These are phyloP conservation scores for Bombus turneri DNA, from an alignment of 1,140 invertebrate species.

Conservation along the genomic window DNA sequence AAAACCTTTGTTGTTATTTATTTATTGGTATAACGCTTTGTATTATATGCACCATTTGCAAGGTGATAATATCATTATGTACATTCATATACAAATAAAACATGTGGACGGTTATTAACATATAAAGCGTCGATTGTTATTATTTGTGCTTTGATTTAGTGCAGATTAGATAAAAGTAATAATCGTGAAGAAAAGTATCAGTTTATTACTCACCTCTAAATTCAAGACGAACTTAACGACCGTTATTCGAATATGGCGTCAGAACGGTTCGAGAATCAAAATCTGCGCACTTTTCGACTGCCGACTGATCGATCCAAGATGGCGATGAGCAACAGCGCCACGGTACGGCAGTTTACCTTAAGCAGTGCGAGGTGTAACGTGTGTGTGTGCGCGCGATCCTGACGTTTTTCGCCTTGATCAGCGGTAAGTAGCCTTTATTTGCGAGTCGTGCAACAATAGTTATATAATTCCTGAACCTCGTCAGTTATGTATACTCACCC, in stretches of 20 bases:
- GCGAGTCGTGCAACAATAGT: conserved; percentile 77
- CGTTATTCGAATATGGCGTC: not conserved
- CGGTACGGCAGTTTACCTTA: conserved; percentile 62
- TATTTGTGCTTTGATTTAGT: conserved; percentile 51
- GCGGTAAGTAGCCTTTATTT: conserved; percentile 80
- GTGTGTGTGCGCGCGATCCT: conserved; percentile 74
- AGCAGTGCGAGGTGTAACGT: conserved; percentile 64
- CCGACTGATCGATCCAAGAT: conserved; percentile 70
- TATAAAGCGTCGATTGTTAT: conserved; percentile 37
- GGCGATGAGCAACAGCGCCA: conserved; percentile 67
- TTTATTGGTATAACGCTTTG: conserved; percentile 37
- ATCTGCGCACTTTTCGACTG: conserved; percentile 48
- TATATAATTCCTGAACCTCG: conserved; percentile 74
- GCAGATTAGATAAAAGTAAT: conserved; percentile 53
- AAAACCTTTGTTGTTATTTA: conserved; percentile 38
- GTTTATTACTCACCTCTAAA: not conserved
- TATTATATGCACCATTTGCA: conserved; percentile 34
- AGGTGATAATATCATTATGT: conserved; percentile 27
- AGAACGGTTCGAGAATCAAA: conserved; percentile 22
- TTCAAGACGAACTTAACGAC: not conserved
- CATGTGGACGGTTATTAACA: conserved; percentile 22
- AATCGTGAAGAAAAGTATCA: conserved; percentile 12
- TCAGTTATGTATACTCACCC: conserved; percentile 42
- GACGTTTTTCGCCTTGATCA: conserved; percentile 78
- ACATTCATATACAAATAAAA: conserved; percentile 48